Evolutionary conservation across 1,140 invertebrate genomes (phyloP).

Genomic region (Uloborus diversus): DNA sequence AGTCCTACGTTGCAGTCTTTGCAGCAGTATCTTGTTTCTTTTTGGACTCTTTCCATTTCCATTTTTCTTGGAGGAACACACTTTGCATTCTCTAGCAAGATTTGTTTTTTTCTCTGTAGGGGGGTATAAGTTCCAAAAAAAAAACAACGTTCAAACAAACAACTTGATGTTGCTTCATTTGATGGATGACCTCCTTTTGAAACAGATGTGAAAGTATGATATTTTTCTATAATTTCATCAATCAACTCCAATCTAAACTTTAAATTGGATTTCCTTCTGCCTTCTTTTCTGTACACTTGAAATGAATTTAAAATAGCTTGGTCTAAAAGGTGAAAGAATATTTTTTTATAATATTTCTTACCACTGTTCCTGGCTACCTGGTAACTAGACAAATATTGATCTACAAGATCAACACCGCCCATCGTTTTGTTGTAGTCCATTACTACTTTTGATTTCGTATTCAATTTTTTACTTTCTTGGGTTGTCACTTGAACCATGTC

Average conservation of each 20-base stretch:
- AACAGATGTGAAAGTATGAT: background rate
- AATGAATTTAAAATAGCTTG: constrained; percentile 1
- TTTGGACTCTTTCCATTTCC: background rate
- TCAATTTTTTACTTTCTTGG: background rate
- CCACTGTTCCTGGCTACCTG: background rate
- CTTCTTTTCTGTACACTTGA: too few species aligned
- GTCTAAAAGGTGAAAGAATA: constrained; percentile 14
- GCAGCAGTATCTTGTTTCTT: background rate
- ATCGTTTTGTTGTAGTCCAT: constrained; percentile 8
- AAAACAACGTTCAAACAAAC: background rate
- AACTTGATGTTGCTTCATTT: background rate
- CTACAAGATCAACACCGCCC: too few species aligned
- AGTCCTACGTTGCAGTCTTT: background rate
- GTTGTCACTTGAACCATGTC: background rate
- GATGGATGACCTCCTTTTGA: background rate
- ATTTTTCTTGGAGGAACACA: background rate
- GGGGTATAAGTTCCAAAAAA: background rate
- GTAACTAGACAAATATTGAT: constrained; percentile 1
- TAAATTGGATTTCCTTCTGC: background rate
- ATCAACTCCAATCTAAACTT: background rate
- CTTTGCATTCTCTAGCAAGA: background rate
- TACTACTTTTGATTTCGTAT: background rate
- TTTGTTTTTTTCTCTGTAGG: too few species aligned
- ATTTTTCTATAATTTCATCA: constrained; percentile 4
- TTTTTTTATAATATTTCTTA: constrained; percentile 5